phyloP scores from a whole-genome alignment of 2,888 invertebrate species.

The Caenorhabditis japonica region DNA sequence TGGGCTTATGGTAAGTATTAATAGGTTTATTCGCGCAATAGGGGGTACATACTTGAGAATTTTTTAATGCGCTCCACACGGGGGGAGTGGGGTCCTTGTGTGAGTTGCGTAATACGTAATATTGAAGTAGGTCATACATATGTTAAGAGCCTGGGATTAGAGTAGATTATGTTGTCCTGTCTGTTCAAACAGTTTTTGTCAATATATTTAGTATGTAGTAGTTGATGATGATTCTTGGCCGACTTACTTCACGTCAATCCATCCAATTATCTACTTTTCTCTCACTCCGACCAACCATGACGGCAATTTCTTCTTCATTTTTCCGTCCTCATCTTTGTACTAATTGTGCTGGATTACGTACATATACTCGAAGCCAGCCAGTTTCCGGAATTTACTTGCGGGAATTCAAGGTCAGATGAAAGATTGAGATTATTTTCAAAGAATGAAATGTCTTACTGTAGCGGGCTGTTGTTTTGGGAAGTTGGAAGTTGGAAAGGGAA shows the following conservation, averaged over 20 bases:
- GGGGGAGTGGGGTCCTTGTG: no score
- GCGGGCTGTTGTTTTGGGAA: slow-evolving; percentile 22
- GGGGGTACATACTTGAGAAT: slow-evolving; percentile 35
- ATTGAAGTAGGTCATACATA: slow-evolving; percentile 38
- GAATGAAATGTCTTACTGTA: slow-evolving; percentile 4
- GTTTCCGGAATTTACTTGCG: slow-evolving; percentile 49
- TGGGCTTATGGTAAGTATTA: slow-evolving; percentile 40
- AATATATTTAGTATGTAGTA: not conserved
- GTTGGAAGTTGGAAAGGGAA: not conserved
- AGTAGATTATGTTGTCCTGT: slow-evolving; percentile 12
- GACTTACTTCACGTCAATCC: no score
- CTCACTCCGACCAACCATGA: slow-evolving; percentile 3
- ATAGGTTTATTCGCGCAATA: slow-evolving; percentile 14
- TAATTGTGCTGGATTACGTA: slow-evolving; percentile 49
- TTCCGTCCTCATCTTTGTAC: slow-evolving; percentile 13
- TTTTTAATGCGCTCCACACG: slow-evolving; percentile 36
- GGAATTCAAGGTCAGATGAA: slow-evolving; percentile 31
- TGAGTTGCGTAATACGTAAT: slow-evolving; percentile 43
- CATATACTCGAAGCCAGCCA: slow-evolving; percentile 42
- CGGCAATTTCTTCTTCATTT: slow-evolving; percentile 8
- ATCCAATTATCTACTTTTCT: slow-evolving; percentile 44
- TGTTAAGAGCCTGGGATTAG: slow-evolving; percentile 25
- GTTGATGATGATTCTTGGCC: slow-evolving; percentile 5
- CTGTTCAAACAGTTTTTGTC: slow-evolving; percentile 1
- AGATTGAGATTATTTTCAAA: slow-evolving; percentile 20